Base-by-base conservation (phyloP, 2,113 vertebrate species). In the Lampris megalopsis region DNA sequence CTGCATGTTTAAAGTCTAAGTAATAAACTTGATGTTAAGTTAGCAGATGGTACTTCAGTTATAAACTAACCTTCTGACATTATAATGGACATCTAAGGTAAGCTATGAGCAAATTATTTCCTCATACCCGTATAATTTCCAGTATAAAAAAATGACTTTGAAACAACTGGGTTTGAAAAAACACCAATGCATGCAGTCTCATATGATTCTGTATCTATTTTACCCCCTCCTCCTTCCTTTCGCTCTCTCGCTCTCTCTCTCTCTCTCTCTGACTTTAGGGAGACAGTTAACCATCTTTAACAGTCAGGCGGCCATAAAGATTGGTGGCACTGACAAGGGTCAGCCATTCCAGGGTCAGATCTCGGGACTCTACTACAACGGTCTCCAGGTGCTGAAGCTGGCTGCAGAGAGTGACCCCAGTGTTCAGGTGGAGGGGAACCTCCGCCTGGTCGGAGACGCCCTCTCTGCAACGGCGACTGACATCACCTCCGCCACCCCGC, bases 221-320 rank as follows among this genome's bases (percentile, higher is more conserved):
- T 59, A 62, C 80, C 36, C 81, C 73, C 81, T 38, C 73, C 63
- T 69, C 81, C 37, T 70, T 36, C 53, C 59, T 69, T 56, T 63
- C 42, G 68, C 60, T 79, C 79, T 77, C 59, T 77, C 64, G 79
- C 37, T 47, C 47, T 75, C 71, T 88, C 74, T 72, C 1, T 84
- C 71, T 82, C 63, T 88, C 76, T 71, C 59, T 73, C 79, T 74
- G 11, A 68, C 80, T 85, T 9, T 87, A 98, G 97, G 97, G 89
- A 96, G 97, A 83, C 97, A 98, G 94, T 91, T 98, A 92, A 98
- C 97, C 81, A 98, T 98, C 93, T 98, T 98, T 93, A 98, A 98
- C 92, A 98, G 97, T 92, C 97, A 98, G 93, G 97, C 97, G 2
- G 95, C 95, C 84, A 97, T 96, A 91, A 97, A 96, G 90, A 97